Conservation (phyloP, 1,140 invertebrate species). For the Cecropterus lyciades region DNA sequence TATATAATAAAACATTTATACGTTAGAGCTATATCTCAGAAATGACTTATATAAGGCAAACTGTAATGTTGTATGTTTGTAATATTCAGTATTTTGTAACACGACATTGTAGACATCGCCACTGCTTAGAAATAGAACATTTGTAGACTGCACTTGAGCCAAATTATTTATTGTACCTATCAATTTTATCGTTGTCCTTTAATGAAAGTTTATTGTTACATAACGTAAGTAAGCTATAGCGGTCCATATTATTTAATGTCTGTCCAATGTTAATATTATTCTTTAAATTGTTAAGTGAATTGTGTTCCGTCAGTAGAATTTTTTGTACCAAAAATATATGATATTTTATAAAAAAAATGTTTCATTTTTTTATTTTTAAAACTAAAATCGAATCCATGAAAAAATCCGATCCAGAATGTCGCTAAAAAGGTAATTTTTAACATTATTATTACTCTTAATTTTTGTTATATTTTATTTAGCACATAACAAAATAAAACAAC, state of each 20-base stretch:
- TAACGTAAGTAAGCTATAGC: not conserved
- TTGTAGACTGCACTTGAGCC: slow-evolving; percentile 61
- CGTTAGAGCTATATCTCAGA: not conserved
- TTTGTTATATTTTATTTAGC: no score
- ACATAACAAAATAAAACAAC: slow-evolving; percentile 33
- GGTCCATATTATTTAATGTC: not conserved
- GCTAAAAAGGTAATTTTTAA: no score
- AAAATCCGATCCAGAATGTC: no score
- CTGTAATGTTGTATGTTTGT: not conserved
- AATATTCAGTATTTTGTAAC: not conserved
- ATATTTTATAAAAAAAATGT: not conserved
- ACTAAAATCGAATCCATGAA: no score
- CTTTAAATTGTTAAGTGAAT: slow-evolving; percentile 37
- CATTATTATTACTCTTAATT: no score
- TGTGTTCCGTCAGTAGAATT: slow-evolving; percentile 47
- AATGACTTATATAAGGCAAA: not conserved
- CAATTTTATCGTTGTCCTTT: not conserved
- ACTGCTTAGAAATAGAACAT: slow-evolving; percentile 23
- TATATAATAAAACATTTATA: no score
- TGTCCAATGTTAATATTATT: not conserved
- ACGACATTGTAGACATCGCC: not conserved
- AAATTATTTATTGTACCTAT: slow-evolving; percentile 45
- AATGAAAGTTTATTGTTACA: slow-evolving; percentile 1
- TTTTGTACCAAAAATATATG: slow-evolving; percentile 55
- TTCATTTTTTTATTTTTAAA: not conserved